Conservation (phyloP, 1,140 invertebrate genomes). For the Brachionus manjavacas region DNA sequence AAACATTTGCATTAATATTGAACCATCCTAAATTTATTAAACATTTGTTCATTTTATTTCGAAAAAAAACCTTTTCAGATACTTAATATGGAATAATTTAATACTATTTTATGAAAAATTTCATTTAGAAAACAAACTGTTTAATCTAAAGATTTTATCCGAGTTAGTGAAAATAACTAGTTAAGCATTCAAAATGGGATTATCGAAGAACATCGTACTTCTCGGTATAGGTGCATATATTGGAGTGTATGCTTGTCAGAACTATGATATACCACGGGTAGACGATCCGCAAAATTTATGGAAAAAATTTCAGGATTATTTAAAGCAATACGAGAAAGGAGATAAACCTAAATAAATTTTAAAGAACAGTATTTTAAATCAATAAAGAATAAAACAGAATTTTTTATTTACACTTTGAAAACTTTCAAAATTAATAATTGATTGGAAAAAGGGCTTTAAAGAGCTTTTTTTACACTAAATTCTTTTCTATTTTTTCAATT, state of each 20-base stretch:
- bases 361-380: neutral
- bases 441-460: neutral
- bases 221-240: neutral
- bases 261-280: conserved; percentile 34
- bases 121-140: neutral
- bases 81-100: neutral
- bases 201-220: neutral
- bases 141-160: neutral
- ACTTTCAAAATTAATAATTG: no score
- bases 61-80: neutral
- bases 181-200: conserved; percentile 1
- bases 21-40: neutral
- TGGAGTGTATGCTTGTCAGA: conserved; percentile 29
- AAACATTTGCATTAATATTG: no score
- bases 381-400: no score
- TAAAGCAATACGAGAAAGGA: conserved; percentile 14
- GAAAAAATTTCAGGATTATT: conserved; percentile 11
- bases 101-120: neutral
- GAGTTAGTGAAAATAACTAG: neutral
- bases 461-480: neutral
- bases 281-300: conserved; percentile 19
- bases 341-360: conserved; percentile 13
- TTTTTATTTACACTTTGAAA: no score
- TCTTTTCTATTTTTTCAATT: no score
- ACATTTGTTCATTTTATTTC: neutral